Percentiles rank a stretch among this genome's conserved stretches.
Evolutionary conservation across 2,797 vertebrate species (phyloP).

Genomic region (Ctenopoma kingsleyae): DNA sequence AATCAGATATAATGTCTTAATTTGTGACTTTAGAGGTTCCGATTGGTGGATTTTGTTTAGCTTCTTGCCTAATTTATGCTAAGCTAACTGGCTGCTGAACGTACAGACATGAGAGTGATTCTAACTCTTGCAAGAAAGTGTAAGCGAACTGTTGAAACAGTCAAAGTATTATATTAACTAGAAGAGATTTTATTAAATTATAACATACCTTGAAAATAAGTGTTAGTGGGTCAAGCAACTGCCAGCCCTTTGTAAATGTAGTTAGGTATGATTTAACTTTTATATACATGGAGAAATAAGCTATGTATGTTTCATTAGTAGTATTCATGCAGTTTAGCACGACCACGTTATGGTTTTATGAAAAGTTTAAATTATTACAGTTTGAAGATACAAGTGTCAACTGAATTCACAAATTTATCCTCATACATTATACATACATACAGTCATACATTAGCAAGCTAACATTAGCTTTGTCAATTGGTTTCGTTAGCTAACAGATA

Average conservation of each 20-base stretch:
- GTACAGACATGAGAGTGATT: neutral
- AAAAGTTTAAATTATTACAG: slow-evolving; percentile 6
- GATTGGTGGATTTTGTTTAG: neutral
- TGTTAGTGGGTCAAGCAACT: neutral
- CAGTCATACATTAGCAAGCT: slow-evolving; percentile 8
- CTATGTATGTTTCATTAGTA: neutral
- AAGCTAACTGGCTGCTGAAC: neutral
- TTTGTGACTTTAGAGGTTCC: neutral
- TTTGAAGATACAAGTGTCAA: neutral
- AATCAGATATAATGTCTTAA: neutral
- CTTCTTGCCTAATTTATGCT: neutral
- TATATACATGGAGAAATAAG: neutral
- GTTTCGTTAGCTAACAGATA: slow-evolving; percentile 2
- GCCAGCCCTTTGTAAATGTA: neutral
- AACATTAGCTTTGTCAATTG: neutral
- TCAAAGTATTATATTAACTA: neutral
- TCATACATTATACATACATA: neutral
- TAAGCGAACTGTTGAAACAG: neutral
- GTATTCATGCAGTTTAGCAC: slow-evolving; percentile 2
- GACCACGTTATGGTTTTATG: neutral
- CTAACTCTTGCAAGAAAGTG: neutral
- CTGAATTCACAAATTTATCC: neutral
- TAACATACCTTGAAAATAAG: neutral
- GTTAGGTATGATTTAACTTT: neutral
- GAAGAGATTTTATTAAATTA: slow-evolving; percentile 4